Evolutionary conservation across 2,797 vertebrate species (phyloP).

Genomic region (Myotis findleyi): DNA sequence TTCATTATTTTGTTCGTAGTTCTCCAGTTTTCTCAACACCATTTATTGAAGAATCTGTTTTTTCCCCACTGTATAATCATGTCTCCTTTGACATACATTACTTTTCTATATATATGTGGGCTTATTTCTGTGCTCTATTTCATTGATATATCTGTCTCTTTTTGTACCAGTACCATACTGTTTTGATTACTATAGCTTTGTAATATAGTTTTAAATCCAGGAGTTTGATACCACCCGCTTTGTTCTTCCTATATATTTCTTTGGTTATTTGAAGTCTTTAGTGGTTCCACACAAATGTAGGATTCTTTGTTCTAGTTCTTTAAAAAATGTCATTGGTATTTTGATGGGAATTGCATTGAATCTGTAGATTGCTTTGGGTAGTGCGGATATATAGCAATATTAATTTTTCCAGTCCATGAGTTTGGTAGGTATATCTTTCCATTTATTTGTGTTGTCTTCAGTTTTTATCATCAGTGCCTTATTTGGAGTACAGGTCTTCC

Average conservation of each 20-base stretch:
- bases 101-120: not conserved
- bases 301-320: not conserved
- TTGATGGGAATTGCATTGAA: not conserved
- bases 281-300: not conserved
- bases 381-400: not conserved
- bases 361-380: not conserved
- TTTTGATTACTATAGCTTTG: not conserved
- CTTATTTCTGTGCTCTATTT: not conserved
- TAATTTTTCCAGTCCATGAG: not conserved
- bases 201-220: not conserved
- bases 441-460: not conserved
- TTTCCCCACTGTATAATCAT: not conserved
- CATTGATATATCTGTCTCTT: not conserved
- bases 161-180: not conserved
- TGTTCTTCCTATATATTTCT: not conserved
- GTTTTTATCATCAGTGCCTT: not conserved
- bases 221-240: not conserved
- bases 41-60: not conserved
- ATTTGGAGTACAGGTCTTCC: not conserved
- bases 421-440: not conserved
- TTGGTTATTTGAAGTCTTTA: not conserved
- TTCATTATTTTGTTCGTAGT: too few species aligned
- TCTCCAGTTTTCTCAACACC: too few species aligned
- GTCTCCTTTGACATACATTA: not conserved
- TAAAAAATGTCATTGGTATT: not conserved